These are phyloP conservation scores for Caenorhabditis angaria DNA, from an alignment of 2,888 invertebrate species.

Conservation along the genomic window DNA sequence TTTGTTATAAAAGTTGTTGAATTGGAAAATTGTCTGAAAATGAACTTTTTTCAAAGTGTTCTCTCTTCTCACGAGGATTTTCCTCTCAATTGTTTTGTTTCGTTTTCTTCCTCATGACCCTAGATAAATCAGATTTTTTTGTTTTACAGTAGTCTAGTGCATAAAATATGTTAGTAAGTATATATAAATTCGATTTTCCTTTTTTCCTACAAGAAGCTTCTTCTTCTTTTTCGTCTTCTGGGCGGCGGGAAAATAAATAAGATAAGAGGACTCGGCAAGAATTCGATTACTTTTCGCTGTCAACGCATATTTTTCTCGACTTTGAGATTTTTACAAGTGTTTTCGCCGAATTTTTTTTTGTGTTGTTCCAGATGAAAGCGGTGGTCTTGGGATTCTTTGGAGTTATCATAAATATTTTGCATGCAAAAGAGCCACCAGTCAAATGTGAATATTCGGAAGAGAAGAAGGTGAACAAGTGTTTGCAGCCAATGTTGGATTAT, in stretches of 20 bases:
- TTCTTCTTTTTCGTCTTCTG: background rate
- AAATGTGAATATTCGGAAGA: constrained; percentile 55
- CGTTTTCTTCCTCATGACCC: no score
- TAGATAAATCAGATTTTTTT: no score
- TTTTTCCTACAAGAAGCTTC: background rate
- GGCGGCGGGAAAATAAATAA: constrained; percentile 42
- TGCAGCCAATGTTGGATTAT: constrained; percentile 67
- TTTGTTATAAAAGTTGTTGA: background rate
- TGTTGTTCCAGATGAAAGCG: constrained; percentile 20
- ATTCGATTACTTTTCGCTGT: constrained; percentile 35
- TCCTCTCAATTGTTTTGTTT: no score
- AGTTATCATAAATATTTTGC: constrained; percentile 12
- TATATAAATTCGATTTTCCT: background rate
- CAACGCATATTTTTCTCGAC: constrained; percentile 1
- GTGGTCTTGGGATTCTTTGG: constrained; percentile 11
- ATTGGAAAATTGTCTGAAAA: background rate
- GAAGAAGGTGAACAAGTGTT: constrained; percentile 55
- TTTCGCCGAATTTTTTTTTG: constrained; percentile 4
- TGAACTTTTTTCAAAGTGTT: background rate
- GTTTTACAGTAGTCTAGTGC: background rate
- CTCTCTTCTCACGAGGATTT: background rate
- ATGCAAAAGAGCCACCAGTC: constrained; percentile 26
- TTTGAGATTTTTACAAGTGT: constrained; percentile 1
- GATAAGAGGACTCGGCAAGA: constrained; percentile 41
- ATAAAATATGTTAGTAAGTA: constrained; percentile 1